Conservation (phyloP, 2,113 vertebrate species). For the Mesitornis unicolor region DNA sequence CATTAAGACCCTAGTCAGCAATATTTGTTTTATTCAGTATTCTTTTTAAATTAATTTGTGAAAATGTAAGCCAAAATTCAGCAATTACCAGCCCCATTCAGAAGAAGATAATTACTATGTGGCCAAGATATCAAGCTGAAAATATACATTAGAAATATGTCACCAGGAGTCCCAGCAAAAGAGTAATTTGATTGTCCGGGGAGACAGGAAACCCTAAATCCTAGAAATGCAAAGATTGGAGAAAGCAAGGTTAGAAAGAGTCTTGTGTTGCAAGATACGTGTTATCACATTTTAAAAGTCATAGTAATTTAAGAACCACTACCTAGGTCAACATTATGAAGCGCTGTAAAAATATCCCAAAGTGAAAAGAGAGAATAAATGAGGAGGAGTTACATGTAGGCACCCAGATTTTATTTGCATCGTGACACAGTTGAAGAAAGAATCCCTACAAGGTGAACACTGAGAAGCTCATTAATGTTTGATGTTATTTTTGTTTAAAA, state of each 20-base stretch:
- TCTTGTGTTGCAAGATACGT: background rate
- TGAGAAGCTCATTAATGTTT: background rate
- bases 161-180: background rate
- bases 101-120: background rate
- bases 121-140: background rate
- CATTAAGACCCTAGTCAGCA: background rate
- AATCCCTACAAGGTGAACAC: background rate
- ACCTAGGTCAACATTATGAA: background rate
- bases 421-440: background rate
- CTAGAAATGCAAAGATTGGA: background rate
- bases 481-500: background rate
- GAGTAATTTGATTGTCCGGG: background rate
- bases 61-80: background rate
- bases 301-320: background rate
- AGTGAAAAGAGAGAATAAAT: background rate
- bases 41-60: background rate
- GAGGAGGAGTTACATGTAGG: background rate
- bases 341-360: background rate
- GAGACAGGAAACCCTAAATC: background rate
- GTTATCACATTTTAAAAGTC: background rate
- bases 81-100: background rate
- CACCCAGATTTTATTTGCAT: background rate
- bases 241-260: background rate
- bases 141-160: background rate
- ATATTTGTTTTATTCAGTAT: background rate